These are phyloP conservation scores for Tachyglossus aculeatus DNA, from an alignment of 2,797 vertebrate genomes.

Conservation along the genomic window DNA sequence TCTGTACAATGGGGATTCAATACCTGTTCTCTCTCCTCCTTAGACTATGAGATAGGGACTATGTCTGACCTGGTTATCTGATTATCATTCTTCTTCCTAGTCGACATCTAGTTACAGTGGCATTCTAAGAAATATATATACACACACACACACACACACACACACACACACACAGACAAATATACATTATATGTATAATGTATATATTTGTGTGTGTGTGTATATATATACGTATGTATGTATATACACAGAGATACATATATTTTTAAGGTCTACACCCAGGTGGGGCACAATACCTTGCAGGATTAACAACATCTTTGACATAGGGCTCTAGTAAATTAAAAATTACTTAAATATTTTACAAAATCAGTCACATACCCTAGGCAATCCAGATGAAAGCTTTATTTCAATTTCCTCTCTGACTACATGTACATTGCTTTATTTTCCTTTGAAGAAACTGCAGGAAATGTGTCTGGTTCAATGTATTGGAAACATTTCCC, in stretches of 20 bases:
- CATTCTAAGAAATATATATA: no score
- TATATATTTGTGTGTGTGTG: accelerated
- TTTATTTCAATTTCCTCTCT: neutral
- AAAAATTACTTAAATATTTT: conserved; percentile 1
- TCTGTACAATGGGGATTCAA: no score
- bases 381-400: conserved; percentile 25
- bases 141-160: neutral
- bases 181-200: no score
- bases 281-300: conserved; percentile 1
- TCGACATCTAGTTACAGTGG: no score
- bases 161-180: no score
- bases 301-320: neutral
- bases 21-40: no score
- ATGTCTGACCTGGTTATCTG: no score
- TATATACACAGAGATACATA: neutral
- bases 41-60: no score
- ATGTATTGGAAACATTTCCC: neutral
- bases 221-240: neutral
- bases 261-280: neutral
- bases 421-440: neutral
- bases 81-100: no score
- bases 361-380: conserved; percentile 6
- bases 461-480: neutral
- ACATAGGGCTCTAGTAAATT: neutral
- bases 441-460: neutral